Evolutionary conservation across 2,888 invertebrate species (phyloP), one percentile per base, ranked within the genome.

Genomic region (Nomada flava): DNA sequence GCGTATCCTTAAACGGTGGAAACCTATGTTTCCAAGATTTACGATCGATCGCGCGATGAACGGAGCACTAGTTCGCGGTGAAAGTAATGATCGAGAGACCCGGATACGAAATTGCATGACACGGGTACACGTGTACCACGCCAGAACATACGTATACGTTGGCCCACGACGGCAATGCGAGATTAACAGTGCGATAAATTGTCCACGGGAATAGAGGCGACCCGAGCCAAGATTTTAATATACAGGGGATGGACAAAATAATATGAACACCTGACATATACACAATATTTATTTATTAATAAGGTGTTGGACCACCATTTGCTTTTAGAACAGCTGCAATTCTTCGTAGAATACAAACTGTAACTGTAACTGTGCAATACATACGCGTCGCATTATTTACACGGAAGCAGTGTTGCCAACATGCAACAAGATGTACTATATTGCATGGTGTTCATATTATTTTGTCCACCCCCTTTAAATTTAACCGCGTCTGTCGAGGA

Each of bases 141-240:
- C 50, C 59, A 18, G 62, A 62, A 50, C 69, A 68, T n/a, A 60
- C n/a, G 63, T 29, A 36, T 26, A 55, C 11, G 70, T 60, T 60
- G 36, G 63, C 42, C 70, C 67, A 29, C 55, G 76, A 76, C 62
- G 11, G 63, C 70, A 29, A 71, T 47, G 5, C 29, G 59, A 68
- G 84, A 79, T 84, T 74, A 84, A 79, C 77, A 65, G 57, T 50
- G 52, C 68, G 80, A 80, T 84, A 84, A 84, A 84, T 80, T 80
- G 76, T 79, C 79, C 59, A n/a, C 76, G 59, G 67, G 64, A 15
- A 68, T 75, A 65, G 72, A 65, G 69, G 70, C 76, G 57, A 55
- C 64, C 65, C 53, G 63, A 74, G 44, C 71, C 63, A 79, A 72
- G 64, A 71, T 64, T 36, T 36, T 36, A 5, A 36, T 36, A 70